Evolutionary conservation across 2,113 vertebrate genomes (phyloP).

Genomic region (Cebidichthys violaceus): DNA sequence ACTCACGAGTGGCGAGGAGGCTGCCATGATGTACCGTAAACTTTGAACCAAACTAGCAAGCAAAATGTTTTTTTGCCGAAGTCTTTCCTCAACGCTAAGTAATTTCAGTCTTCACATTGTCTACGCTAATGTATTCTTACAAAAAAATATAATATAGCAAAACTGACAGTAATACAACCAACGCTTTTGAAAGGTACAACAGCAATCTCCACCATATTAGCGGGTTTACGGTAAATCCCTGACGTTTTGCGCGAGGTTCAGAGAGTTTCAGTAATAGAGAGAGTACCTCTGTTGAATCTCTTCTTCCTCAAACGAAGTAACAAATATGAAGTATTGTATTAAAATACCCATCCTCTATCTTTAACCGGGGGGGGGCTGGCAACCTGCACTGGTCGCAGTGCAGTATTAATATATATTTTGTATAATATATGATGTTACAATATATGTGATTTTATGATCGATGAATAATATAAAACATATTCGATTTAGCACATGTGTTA

Average conservation of each 20-base stretch:
- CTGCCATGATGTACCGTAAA: constrained; percentile 76
- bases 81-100: neutral
- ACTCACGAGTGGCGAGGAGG: constrained; percentile 49
- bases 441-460: too few relatives aligned
- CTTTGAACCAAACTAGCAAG: neutral
- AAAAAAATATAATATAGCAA: neutral
- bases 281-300: fast-evolving
- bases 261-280: constrained; percentile 48
- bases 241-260: constrained; percentile 1
- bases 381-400: too few relatives aligned
- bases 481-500: too few relatives aligned
- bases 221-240: constrained; percentile 48
- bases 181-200: neutral
- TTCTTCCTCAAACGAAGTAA: neutral
- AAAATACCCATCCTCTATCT: neutral
- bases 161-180: fast-evolving
- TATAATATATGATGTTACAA: too few relatives aligned
- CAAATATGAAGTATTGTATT: neutral
- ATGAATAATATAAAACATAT: too few relatives aligned
- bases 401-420: too few relatives aligned
- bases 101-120: fast-evolving
- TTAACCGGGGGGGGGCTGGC: neutral
- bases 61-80: fast-evolving
- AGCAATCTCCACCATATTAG: neutral
- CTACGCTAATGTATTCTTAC: fast-evolving